Evolutionary conservation across 2,113 vertebrate genomes (phyloP), one percentile per base, ranked within the genome.

Genomic region (Sinocyclocheilus maitianheensis): DNA sequence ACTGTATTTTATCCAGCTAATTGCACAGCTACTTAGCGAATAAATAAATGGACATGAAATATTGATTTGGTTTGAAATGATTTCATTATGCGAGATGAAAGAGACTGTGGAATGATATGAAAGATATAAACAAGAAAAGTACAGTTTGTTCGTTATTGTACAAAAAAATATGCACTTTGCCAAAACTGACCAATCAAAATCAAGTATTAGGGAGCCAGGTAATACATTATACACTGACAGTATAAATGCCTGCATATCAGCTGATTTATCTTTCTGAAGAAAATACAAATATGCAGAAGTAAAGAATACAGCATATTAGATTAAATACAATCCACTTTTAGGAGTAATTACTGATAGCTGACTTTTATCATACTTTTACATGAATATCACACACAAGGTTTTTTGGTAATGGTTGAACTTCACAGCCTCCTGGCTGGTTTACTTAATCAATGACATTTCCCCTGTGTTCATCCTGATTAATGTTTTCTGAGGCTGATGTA

Each of bases 401-500:
- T 69, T 74, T 43, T 74, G 0, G 34, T 63, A 62, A 43, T 10
- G 86, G 83, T 37, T 60, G 81, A 18, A 83, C 86, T 86, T 82
- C 77, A 90, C 86, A 37, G 86, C 90, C 89, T 90, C 81, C 74
- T 81, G 87, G 89, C 87, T 55, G 87, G 86, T 89, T 90, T 84
- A 88, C 90, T 90, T 90, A 89, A 93, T 94, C 90, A 89, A 91
- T 92, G 90, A 87, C 85, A 83, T 79, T 62, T 71, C 88, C 79
- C 85, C 86, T 84, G 86, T 84, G 84, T 88, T 85, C 48, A 87
- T 13, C 24, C 88, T 92, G 92, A 92, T 93, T 88, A 87, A 93
- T 92, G 89, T 87, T 88, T 92, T 91, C 84, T 40, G n/a, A 34
- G 72, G 7, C 20, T 34, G 76, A 87, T 89, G 90, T 8, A 63